Conservation (phyloP, 2,797 vertebrate species). For the Hemibagrus guttatus region DNA sequence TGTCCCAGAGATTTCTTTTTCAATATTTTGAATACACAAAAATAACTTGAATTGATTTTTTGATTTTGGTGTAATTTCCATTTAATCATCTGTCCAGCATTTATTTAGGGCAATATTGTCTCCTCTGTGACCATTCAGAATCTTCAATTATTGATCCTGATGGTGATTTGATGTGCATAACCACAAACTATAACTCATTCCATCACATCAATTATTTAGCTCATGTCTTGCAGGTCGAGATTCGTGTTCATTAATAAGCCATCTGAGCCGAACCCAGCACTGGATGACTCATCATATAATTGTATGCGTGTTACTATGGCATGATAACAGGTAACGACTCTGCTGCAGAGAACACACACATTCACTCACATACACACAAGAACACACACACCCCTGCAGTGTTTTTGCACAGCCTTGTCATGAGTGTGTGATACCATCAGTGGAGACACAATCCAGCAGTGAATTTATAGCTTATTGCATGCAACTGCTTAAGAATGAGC, state of each 20-base stretch:
- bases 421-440: not conserved
- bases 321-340: not conserved
- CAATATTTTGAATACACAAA: not conserved
- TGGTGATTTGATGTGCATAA: not conserved
- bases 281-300: conserved; percentile 24
- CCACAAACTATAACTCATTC: not conserved
- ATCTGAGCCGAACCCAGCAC: not conserved
- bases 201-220: conserved; percentile 10
- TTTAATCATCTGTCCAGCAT: not conserved
- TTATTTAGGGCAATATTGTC: not conserved
- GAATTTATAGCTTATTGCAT: not conserved
- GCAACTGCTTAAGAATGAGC: not conserved
- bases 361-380: not conserved
- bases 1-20: not conserved
- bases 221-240: not conserved
- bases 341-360: not conserved
- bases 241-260: not conserved
- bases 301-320: conserved; percentile 15
- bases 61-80: not conserved
- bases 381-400: not conserved
- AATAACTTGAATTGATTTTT: not conserved
- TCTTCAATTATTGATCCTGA: not conserved
- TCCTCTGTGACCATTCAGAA: not conserved
- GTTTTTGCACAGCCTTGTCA: not conserved
- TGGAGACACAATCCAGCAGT: not conserved